These are phyloP conservation scores for Anthonomus grandis DNA, from an alignment of 1,140 invertebrate genomes.

Conservation along the genomic window DNA sequence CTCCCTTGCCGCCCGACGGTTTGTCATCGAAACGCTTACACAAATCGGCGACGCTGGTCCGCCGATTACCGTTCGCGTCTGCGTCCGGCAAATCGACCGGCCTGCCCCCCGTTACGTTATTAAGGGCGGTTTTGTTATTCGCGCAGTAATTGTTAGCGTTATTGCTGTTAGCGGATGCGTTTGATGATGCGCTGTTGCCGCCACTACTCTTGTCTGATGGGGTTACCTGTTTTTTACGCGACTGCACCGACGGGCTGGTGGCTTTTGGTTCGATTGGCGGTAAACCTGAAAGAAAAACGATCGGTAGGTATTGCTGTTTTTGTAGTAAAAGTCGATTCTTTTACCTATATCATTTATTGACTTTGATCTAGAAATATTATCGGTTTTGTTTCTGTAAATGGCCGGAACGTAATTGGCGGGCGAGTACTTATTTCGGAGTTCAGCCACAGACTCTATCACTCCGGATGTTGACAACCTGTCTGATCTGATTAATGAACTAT, in stretches of 20 bases:
- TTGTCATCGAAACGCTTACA: slow-evolving; percentile 53
- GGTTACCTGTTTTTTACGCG: slow-evolving; percentile 46
- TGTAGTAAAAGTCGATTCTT: background rate
- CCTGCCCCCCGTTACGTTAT: slow-evolving; percentile 29
- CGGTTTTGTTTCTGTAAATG: slow-evolving; percentile 50
- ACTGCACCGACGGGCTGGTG: slow-evolving; percentile 19
- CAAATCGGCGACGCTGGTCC: slow-evolving; percentile 55
- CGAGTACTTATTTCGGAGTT: slow-evolving; percentile 61
- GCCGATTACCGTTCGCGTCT: slow-evolving; percentile 56
- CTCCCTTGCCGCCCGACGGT: too few relatives aligned
- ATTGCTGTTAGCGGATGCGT: slow-evolving; percentile 38
- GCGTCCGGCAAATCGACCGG: slow-evolving; percentile 38
- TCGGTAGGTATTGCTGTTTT: background rate
- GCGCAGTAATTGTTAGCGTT: slow-evolving; percentile 30
- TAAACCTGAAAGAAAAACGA: slow-evolving; percentile 39
- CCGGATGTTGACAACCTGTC: slow-evolving; percentile 38
- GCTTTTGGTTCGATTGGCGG: slow-evolving; percentile 45
- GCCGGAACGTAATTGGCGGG: slow-evolving; percentile 60
- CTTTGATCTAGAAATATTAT: slow-evolving; percentile 52
- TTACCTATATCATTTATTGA: slow-evolving; percentile 55
- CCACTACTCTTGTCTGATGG: slow-evolving; percentile 30
- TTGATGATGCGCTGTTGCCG: slow-evolving; percentile 29
- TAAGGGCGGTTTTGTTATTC: slow-evolving; percentile 45
- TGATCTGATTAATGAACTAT: slow-evolving; percentile 32
- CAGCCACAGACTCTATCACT: slow-evolving; percentile 52